Evolutionary conservation across 2,797 vertebrate genomes (phyloP), one percentile per base, ranked within the genome.

Genomic region (Melopsittacus undulatus): DNA sequence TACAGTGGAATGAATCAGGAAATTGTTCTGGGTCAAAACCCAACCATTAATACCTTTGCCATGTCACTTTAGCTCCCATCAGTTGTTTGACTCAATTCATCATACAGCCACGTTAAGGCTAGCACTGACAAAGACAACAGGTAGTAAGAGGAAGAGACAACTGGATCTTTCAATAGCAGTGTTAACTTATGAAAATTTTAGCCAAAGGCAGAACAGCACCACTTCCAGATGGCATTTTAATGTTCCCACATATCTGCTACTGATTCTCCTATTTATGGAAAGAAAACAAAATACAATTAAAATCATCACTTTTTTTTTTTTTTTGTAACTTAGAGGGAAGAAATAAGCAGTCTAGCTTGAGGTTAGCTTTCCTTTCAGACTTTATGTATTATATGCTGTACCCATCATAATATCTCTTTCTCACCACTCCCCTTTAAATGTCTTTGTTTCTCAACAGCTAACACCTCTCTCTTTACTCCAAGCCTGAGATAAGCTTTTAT

Each of bases 71-170:
- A 86, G 32, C 51, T 75, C 62, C 36, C 9, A 45, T 36, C 32
- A 69, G 34, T 26, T 80, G 36, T 72, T 73, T 6, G 9, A 38
- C 27, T 56, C 52, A 38, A 11, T 23, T 64, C 30, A 40, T 45
- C 30, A 57, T 49, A 68, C 15, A 34, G 56, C 56, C 48, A 20
- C 1, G 3, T 30, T 36, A 54, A 32, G 9, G 56, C 43, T 40
- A 46, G 66, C 32, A 32, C 49, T 74, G 61, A 54, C 67, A 36
- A 43, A 56, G 36, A 67, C 34, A 68, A 43, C 38, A 36, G 42
- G 42, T 23, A 85, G 19, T 0, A 1, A 68, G 38, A 15, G 45
- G 29, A 64, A 54, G n/a, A 78, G 26, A 54, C 0, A 0, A 0
- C 24, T 30, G 11, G 32, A 27, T 73, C 72, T 48, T 52, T 43